phyloP scores from a whole-genome alignment of 1,140 invertebrate species.

The Papilio xuthus region DNA sequence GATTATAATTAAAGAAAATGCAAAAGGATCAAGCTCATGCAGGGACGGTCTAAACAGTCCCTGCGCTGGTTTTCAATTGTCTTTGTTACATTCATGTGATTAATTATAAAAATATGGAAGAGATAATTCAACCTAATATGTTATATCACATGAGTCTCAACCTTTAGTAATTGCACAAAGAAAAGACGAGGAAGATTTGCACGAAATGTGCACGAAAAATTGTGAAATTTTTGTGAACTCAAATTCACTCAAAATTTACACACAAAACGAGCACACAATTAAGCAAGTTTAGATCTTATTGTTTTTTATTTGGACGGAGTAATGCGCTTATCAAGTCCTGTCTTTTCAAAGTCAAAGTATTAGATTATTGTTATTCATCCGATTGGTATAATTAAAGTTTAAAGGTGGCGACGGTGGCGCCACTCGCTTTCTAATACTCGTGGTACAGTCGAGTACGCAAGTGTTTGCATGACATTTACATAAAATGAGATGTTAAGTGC shows the following conservation, averaged over 20 bases:
- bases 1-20: too few species aligned
- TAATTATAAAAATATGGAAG: too few species aligned
- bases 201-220: too few species aligned
- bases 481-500: slow-evolving; percentile 2
- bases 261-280: not conserved
- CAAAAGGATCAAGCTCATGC: too few species aligned
- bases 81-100: too few species aligned
- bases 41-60: too few species aligned
- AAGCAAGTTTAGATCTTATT: not conserved
- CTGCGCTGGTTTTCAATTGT: too few species aligned
- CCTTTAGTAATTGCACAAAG: too few species aligned
- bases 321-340: not conserved
- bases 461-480: slow-evolving; percentile 18
- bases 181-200: too few species aligned
- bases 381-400: slow-evolving; percentile 57
- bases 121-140: too few species aligned
- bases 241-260: not conserved
- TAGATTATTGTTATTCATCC: slow-evolving; percentile 44
- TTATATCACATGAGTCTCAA: too few species aligned
- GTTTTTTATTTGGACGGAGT: not conserved
- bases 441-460: slow-evolving; percentile 32
- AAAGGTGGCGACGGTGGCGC: slow-evolving; percentile 47
- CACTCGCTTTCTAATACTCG: slow-evolving; percentile 52
- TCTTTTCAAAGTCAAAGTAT: slow-evolving; percentile 31
- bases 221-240: not conserved